These are phyloP conservation scores for Diorhabda carinulata DNA, from an alignment of 1,140 invertebrate species.

Conservation along the genomic window DNA sequence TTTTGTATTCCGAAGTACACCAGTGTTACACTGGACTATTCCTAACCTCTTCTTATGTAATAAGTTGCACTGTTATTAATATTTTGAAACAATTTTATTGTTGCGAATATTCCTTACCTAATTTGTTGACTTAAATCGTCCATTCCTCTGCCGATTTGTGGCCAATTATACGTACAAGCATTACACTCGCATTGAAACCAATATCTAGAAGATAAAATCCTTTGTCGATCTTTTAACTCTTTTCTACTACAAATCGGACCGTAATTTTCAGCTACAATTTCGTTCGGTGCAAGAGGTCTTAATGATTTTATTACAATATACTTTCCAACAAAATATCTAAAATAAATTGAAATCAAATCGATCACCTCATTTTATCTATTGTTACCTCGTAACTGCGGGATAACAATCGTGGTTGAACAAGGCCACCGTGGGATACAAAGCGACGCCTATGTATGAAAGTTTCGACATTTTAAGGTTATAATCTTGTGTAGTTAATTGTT, in stretches of 20 bases:
- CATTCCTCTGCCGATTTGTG: slow-evolving; percentile 53
- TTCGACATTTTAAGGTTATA: slow-evolving; percentile 54
- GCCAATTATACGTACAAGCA: slow-evolving; percentile 76
- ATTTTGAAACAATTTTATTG: too few species aligned
- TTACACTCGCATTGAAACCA: slow-evolving; percentile 75
- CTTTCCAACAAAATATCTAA: slow-evolving; percentile 71
- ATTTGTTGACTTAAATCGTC: slow-evolving; percentile 30
- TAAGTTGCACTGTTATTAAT: too few species aligned
- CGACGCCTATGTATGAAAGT: slow-evolving; percentile 68
- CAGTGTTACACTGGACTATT: too few species aligned
- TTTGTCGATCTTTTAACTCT: slow-evolving; percentile 58
- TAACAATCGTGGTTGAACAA: slow-evolving; percentile 88
- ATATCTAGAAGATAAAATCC: slow-evolving; percentile 66
- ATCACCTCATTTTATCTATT: not conserved
- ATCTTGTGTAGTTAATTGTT: slow-evolving; percentile 55
- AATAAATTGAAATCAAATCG: not conserved
- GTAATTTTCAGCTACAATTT: slow-evolving; percentile 79
- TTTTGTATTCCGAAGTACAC: too few species aligned
- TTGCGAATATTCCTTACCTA: slow-evolving; percentile 20
- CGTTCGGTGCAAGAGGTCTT: slow-evolving; percentile 59
- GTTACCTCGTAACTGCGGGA: slow-evolving; percentile 66
- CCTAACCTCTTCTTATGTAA: too few species aligned
- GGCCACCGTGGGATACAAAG: slow-evolving; percentile 73
- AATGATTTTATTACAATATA: slow-evolving; percentile 67
- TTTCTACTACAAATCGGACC: slow-evolving; percentile 74